Evolutionary conservation across 37 sponge, comb jelly and placozoan species (phyloP).

Genomic region (Ianthella basta): DNA sequence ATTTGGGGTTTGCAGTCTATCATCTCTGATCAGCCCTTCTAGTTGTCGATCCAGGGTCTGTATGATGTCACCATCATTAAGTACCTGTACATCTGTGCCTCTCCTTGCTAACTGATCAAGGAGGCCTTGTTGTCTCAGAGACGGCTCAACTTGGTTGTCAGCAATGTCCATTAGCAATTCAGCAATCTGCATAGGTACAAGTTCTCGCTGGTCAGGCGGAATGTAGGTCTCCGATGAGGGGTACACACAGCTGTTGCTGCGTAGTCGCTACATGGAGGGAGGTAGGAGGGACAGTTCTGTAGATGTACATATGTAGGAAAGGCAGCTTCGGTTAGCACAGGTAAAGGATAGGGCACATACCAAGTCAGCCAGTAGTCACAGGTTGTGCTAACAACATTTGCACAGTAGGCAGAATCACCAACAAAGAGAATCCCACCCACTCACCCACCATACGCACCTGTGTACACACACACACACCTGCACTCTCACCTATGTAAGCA

Average conservation of each 20-base stretch:
- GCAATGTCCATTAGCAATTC: constrained; percentile 7
- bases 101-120: no score
- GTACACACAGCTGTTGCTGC: constrained; percentile 7
- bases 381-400: no score
- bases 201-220: constrained; percentile 28
- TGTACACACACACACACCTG: not conserved
- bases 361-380: no score
- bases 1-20: no score
- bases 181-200: not conserved
- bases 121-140: no score
- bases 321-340: no score
- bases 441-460: not conserved
- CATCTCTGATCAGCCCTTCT: no score
- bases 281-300: not conserved
- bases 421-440: not conserved
- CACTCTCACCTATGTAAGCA: not conserved
- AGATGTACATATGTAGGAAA: not conserved
- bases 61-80: no score
- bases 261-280: not conserved
- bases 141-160: not conserved
- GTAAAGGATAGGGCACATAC: no score
- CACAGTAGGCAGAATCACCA: no score
- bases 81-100: no score
- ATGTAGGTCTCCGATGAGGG: not conserved
- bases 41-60: no score